Evolutionary conservation across 1,140 invertebrate genomes (phyloP), one percentile per base, ranked within the genome.

Genomic region (Apis florea): DNA sequence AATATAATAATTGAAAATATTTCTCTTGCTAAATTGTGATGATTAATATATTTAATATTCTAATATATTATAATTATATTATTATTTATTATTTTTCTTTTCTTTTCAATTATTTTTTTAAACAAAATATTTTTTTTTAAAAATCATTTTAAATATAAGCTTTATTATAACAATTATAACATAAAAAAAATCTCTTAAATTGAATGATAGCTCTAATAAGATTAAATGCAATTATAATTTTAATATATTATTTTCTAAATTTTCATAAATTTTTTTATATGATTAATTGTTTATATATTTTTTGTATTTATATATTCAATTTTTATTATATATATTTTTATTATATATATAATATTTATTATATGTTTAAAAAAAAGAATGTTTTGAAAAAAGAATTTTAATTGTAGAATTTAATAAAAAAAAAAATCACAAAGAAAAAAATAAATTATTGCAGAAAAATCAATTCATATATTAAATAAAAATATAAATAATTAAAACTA

Each of bases 1-100:
- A 26, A 21, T 47, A 69, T 26, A 26, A 71, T 31, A 58, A 49
- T 70, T 83, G 83, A 85, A 86, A 85, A 85, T 83, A 83, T 81
- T 80, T 47, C 13, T 53, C 49, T 31, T 82, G 67, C 24, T 67
- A 68, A 82, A 58, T 76, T 69, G 12, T 12, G 10, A 11, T 79
- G 79, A 70, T 26, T 70, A 78, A 79, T 26, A 63, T 47, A 49
- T 85, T 64, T 66, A 72, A 54, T 47, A 26, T 15, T 9, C 21
- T 26, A 15, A n/a, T 4, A 6, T 58, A 56, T n/a, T 58, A 19
- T 17, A 13, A 51, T 49, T 19, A 58, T 11, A 74, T 49, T 59
- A n/a, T 64, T 3, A 31, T 31, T 63, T 63, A 40, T 40, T 40
- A 40, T 40, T 63, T 63, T 26, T 31, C 19, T 26, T 19, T 26